Base-by-base conservation (phyloP, 2,113 vertebrate genomes). In the Leptobrachium ailaonicum region DNA sequence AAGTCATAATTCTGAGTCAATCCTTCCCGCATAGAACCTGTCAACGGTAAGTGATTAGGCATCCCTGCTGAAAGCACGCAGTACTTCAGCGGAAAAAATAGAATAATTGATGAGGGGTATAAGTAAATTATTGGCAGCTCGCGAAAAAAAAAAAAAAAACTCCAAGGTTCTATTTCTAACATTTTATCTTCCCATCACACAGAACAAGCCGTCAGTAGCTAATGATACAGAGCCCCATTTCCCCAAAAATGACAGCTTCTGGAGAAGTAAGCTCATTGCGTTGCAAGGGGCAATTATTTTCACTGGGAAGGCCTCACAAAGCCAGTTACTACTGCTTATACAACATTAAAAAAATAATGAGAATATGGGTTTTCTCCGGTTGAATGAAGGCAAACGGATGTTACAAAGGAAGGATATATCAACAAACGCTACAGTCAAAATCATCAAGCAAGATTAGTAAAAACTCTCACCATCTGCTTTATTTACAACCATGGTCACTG, bases 21-120 rank as follows among this genome's bases (percentile, higher is more conserved):
- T 76, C 70, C 63, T 82, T 73, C 83, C 82, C 43, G 83, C 62
- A 78, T 40, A 68, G 83, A 84, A 70, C n/a, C 75, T 86, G 60
- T 44, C 77, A n/a, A 83, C 71, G 80, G 50, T 73, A 88, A 73
- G 68, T 86, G 67, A 84, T 84, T n/a, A n/a, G n/a, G 84, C 63
- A 45, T 69, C 47, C 0, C 54, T 67, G 20, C 77, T 76, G 54
- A 42, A 82, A 72, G 74, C 72, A 84, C 6, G 64, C 20, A 63
- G 71, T 84, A 77, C 84, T 82, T 84, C 41, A 47, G 71, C 69
- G n/a, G n/a, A 75, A n/a, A 81, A 80, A 82, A 32, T 2, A n/a
- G 10, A 87, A 44, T 83, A 66, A 82, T 86, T 85, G 79, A 82
- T 82, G 50, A 84, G 82, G 43, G 62, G 82, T 76, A 43, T 60